These are phyloP conservation scores for Cynopterus brachyotis DNA, from an alignment of 2,113 vertebrate species.

Conservation along the genomic window DNA sequence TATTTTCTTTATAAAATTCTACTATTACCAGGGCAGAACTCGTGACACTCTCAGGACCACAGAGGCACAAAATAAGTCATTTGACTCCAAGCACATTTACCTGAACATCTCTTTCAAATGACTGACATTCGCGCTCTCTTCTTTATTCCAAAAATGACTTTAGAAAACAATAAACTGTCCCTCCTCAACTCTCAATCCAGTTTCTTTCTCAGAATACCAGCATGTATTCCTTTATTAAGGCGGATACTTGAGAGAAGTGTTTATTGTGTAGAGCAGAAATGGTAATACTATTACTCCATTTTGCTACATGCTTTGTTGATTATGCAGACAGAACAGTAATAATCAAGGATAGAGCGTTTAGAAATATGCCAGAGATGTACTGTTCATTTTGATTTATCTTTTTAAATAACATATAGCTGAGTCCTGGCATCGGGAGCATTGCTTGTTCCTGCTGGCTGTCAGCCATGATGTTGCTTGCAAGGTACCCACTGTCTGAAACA, in stretches of 20 bases:
- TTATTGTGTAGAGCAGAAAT: not conserved
- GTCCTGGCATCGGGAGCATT: fast-evolving
- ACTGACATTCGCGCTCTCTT: not conserved
- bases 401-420: not conserved
- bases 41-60: not conserved
- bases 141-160: not conserved
- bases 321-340: not conserved
- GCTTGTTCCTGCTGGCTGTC: not conserved
- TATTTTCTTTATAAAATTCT: not conserved
- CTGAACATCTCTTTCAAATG: not conserved
- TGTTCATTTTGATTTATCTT: slow-evolving; percentile 4
- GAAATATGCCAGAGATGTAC: not conserved
- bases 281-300: not conserved
- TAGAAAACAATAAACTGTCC: not conserved
- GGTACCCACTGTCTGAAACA: not conserved
- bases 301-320: not conserved
- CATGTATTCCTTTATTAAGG: not conserved
- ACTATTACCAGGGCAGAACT: not conserved
- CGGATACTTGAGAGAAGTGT: not conserved
- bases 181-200: not conserved
- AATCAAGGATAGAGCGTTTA: not conserved
- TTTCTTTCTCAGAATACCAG: not conserved
- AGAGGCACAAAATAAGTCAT: not conserved
- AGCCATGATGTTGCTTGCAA: not conserved
- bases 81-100: not conserved